Conservation (phyloP, 2,113 vertebrate species). For the Hirundichthys speculiger region DNA sequence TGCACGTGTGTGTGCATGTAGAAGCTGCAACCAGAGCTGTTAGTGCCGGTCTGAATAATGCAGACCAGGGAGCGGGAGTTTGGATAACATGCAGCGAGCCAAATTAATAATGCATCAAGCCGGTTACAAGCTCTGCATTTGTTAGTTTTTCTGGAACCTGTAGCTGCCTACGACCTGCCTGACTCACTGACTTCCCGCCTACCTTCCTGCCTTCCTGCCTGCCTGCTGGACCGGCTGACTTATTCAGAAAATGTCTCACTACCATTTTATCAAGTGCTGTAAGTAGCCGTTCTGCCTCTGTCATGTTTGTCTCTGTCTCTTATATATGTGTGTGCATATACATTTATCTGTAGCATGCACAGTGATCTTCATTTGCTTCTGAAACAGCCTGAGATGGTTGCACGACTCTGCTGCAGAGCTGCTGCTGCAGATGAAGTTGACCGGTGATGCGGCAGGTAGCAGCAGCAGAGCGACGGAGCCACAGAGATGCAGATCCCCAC, state of each 20-base stretch:
- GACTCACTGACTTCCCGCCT: conserved; percentile 58
- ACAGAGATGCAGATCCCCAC: conserved; percentile 36
- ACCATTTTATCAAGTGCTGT: conserved; percentile 97
- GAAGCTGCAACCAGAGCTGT: conserved; percentile 61
- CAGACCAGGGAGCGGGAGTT: conserved; percentile 77
- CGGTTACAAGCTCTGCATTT: conserved; percentile 75
- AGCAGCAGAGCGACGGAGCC: conserved; percentile 24
- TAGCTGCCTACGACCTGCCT: conserved; percentile 60
- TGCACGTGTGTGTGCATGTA: conserved; percentile 16
- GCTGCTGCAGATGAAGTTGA: conserved; percentile 75
- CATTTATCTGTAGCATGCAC: too few species aligned
- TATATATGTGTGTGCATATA: not conserved
- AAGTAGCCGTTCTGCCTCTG: conserved; percentile 80
- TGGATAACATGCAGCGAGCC: conserved; percentile 81
- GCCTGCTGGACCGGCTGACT: conserved; percentile 38
- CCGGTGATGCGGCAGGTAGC: conserved; percentile 74
- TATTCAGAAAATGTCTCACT: conserved; percentile 90
- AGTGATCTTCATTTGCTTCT: conserved; percentile 21
- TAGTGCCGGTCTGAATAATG: conserved; percentile 78
- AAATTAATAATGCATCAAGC: conserved; percentile 85
- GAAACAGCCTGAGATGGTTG: conserved; percentile 45
- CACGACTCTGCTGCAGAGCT: conserved; percentile 70
- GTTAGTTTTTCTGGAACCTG: conserved; percentile 82
- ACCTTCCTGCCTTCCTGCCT: conserved; percentile 21
- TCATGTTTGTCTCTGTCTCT: conserved; percentile 17